Evolutionary conservation across 1,140 invertebrate genomes (phyloP).

Genomic region (Pseudomyrmex pallidus): DNA sequence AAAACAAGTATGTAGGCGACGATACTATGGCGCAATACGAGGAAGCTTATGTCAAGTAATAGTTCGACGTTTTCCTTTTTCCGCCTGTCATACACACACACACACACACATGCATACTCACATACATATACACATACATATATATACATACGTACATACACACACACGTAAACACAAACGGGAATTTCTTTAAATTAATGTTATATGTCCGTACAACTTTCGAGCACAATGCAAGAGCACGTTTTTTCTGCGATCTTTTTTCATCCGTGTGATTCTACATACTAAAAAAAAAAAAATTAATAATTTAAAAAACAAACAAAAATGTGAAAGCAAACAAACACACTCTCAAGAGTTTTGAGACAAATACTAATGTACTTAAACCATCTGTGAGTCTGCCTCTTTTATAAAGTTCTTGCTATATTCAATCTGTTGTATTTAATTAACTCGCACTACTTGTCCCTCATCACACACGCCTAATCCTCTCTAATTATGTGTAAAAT

Average conservation of each 20-base stretch:
- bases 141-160: not conserved
- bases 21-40: constrained; percentile 57
- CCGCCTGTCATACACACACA: constrained; percentile 41
- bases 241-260: constrained; percentile 64
- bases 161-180: not conserved
- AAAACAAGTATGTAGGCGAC: constrained; percentile 11
- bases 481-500: not conserved
- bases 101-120: no score
- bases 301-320: constrained; percentile 60
- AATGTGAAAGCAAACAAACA: constrained; percentile 69
- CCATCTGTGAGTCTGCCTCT: constrained; percentile 83
- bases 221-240: constrained; percentile 71
- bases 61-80: constrained; percentile 65
- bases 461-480: not conserved
- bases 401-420: constrained; percentile 84
- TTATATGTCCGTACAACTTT: constrained; percentile 69
- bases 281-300: constrained; percentile 38
- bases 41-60: constrained; percentile 62
- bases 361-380: constrained; percentile 80
- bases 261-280: constrained; percentile 68
- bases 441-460: not conserved
- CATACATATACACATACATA: no score
- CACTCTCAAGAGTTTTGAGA: constrained; percentile 74
- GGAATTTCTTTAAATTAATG: constrained; percentile 67
- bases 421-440: constrained; percentile 73